Evolutionary conservation across 2,113 vertebrate genomes (phyloP), one percentile per base, ranked within the genome.

Genomic region (Megaceryle maxima): DNA sequence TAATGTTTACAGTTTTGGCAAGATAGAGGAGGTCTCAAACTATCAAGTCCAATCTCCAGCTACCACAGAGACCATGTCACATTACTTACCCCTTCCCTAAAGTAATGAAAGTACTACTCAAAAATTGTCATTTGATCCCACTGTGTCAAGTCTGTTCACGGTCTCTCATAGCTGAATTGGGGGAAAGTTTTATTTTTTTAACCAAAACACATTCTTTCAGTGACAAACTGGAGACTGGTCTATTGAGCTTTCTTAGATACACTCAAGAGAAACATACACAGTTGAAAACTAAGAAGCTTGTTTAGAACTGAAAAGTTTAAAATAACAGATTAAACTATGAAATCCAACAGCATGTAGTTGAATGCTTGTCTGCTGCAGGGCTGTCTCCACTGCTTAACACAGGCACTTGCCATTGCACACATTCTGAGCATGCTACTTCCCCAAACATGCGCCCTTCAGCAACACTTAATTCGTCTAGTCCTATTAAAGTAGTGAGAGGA

Each of bases 401-500:
- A 97, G 51, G 14, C 97, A 33, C 62, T 98, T 98, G 76, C 97
- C 82, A 24, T 92, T 89, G 39, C 76, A 93, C 82, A 93, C 97
- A 91, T 98, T 98, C 69, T 96, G 97, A 89, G 98, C 97, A 13
- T 88, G 97, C 48, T 95, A 97, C 48, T 97, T 97, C 25, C 98
- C 98, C 84, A 98, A 15, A 90, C 98, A 97, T 5, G 89, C 67
- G 0, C 98, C 98, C 87, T 97, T 96, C 96, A 98, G 90, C 41
- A 98, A 89, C 28, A 97, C 91, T 97, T 28, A 98, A 73, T 25
- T 97, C 96, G 92, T 98, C 98, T 70, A 98, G 85, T 88, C 98
- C 98, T 31, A 94, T 46, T 85, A 98, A 98, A 92, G 97, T 96
- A 33, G 95, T 88, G 19, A 98, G 97, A 67, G 98, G 98, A 93